Percentiles rank a stretch among this genome's conserved stretches.
phyloP scores from a whole-genome alignment of 35 echinoderm and acorn worm species.

The Hemicentrotus pulcherrimus region DNA sequence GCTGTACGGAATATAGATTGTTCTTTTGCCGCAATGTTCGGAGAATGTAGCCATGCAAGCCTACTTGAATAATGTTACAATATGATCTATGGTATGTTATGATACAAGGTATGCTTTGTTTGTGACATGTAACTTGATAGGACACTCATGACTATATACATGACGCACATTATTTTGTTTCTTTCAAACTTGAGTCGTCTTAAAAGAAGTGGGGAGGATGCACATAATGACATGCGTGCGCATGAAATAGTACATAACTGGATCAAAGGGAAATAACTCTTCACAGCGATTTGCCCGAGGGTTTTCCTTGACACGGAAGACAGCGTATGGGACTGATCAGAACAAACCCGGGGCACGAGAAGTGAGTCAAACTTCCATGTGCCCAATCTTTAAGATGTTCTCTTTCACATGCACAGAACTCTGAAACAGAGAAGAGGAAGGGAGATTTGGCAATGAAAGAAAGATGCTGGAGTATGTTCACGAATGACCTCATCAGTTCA shows the following conservation, averaged over 20 bases:
- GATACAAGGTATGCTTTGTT: not conserved
- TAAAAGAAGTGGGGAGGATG: not conserved
- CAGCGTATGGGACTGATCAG: conserved; percentile 35
- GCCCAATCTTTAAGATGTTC: not conserved
- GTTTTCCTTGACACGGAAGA: conserved; percentile 45
- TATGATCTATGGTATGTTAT: not conserved
- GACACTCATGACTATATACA: not conserved
- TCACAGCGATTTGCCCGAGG: conserved; percentile 27
- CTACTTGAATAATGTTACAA: not conserved
- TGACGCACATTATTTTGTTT: not conserved
- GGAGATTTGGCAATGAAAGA: not conserved
- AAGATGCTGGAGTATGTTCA: not conserved
- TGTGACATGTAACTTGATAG: not conserved
- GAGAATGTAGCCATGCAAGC: not conserved
- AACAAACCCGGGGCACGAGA: conserved; percentile 7
- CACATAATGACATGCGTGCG: not conserved
- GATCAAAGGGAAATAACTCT: conserved; percentile 48
- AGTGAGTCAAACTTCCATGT: conserved; percentile 43
- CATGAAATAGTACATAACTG: conserved; percentile 19
- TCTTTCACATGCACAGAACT: not conserved
- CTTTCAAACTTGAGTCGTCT: not conserved
- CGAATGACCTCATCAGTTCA: conserved; percentile 29
- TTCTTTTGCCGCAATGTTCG: not conserved
- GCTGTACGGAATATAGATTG: not conserved
- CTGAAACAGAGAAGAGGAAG: not conserved